phyloP scores from a whole-genome alignment of 2,888 invertebrate genomes.

The Aleiodes leptofemur region DNA sequence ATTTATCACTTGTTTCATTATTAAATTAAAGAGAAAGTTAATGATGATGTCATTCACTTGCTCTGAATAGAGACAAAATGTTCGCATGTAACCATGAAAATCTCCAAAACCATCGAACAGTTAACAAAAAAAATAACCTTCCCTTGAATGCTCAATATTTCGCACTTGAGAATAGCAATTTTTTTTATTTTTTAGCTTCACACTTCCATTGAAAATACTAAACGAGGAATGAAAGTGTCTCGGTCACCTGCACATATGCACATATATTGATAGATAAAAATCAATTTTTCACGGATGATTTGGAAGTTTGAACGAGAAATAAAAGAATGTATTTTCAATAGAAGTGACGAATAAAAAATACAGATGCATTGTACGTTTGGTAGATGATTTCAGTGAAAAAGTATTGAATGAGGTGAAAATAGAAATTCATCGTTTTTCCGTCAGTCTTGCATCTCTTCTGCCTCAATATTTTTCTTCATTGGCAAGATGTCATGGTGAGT shows the following conservation, averaged over 20 bases:
- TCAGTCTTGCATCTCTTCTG: background rate
- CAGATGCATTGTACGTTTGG: background rate
- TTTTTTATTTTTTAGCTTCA: background rate
- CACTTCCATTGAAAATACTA: background rate
- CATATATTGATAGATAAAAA: background rate
- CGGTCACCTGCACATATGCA: background rate
- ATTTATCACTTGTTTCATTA: no score
- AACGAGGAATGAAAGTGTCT: background rate
- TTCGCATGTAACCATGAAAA: no score
- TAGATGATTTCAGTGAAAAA: slow-evolving; percentile 3
- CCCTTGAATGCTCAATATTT: background rate
- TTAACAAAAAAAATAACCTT: no score
- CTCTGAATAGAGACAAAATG: no score
- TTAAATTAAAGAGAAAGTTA: no score
- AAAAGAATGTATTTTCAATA: slow-evolving; percentile 3
- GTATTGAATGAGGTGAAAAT: slow-evolving; percentile 19
- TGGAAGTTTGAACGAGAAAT: slow-evolving; percentile 4
- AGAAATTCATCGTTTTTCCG: slow-evolving; percentile 15
- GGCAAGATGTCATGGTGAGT: background rate
- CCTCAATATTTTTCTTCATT: slow-evolving; percentile 3
- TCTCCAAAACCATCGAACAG: no score
- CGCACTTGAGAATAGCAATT: background rate
- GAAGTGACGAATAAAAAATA: slow-evolving; percentile 13
- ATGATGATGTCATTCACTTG: no score
- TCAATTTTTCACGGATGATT: slow-evolving; percentile 5